Base-by-base conservation (phyloP, 1,140 invertebrate genomes). In the Drosophila willistoni region DNA sequence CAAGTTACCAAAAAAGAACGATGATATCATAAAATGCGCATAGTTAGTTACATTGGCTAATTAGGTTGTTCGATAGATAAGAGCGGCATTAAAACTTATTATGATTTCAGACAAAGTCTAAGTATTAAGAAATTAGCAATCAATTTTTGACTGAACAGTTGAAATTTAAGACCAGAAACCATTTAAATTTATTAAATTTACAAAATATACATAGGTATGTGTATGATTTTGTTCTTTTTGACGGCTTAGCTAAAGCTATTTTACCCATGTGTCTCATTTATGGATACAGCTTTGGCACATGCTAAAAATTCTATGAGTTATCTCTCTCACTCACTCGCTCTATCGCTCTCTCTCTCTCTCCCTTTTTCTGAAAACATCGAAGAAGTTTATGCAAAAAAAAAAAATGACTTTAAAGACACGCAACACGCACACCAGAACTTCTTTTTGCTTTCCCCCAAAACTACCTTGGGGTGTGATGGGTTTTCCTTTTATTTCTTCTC, bases 401-500 rank as follows among this genome's bases (percentile, higher is more conserved):
- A 78, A 78, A 77, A 78, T 78, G 71, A 77, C 74, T 71, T 78
- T 77, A 65, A 70, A 71, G 77, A 71, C 75, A 77, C 68, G 75
- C 74, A 77, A 75, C 72, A 33, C 55, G 47, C 56, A 72, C 56
- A 42, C 39, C 44, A 47, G 17, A 7, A 47, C 22, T 25, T 47
- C 14, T 47, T 47, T 17, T 9, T 17, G 14, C 44, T 6, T 7
- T 29, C 29, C 29, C 44, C 25, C 63, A 72, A 56, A n/a, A 66
- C 36, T 34, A 13, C 70, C 36, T 17, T 22, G 10, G 14, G n/a
- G 19, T 22, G 34, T 39, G 36, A 39, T 13, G 36, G 17, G 19
- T n/a, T n/a, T 13, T 5, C 7, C 19, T 19, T 41, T 7, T 29
- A 5, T 29, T 44, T 44, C 9, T 12, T 51, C 7, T 12, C 7